Evolutionary conservation across 2,797 vertebrate species (phyloP), one percentile per base, ranked within the genome.

Genomic region (Danio choprae): DNA sequence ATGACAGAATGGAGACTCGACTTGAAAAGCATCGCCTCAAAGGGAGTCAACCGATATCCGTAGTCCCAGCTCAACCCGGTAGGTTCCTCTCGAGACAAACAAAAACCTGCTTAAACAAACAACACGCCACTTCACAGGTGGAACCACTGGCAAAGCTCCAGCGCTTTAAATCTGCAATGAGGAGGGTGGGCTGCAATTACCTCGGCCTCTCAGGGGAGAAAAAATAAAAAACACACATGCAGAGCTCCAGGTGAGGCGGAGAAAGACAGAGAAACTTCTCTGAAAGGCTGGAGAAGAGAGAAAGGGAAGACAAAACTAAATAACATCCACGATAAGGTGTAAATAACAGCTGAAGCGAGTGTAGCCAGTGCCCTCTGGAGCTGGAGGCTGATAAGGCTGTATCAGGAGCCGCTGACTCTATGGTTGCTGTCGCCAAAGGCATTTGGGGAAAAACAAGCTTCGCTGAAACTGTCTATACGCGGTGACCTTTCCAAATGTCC

Each of bases 401-500:
- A 85, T 91, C 91, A 90, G 88, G 87, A 87, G 88, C 84, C 86
- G 84, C 87, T 89, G 90, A 90, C 86, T 86, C 84, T 82, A 79
- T 89, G 87, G 81, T 86, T 70, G 80, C 43, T 51, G 51, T 78
- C 29, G 51, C 84, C 70, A 87, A 70, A 85, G 77, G 81, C 64
- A 20, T 46, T 20, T 20, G 36, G 63, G 29, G 13, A 16, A 78
- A 68, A 55, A 84, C 85, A 70, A n/a, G 50, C 63, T 65, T 40
- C 11, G n/a, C 85, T 65, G 85, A 81, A 83, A 86, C 79, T 63
- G 86, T 88, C 84, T 72, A 81, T 85, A 83, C 11, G 16, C 48
- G 29, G 56, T 92, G 92, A 93, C 92, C 92, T 94, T 93, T 93
- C 62, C 46, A 89, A 89, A 87, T 81, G 85, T 92, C 90, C 89